Conservation (phyloP, 2,797 vertebrate genomes). For the Helostoma temminkii region DNA sequence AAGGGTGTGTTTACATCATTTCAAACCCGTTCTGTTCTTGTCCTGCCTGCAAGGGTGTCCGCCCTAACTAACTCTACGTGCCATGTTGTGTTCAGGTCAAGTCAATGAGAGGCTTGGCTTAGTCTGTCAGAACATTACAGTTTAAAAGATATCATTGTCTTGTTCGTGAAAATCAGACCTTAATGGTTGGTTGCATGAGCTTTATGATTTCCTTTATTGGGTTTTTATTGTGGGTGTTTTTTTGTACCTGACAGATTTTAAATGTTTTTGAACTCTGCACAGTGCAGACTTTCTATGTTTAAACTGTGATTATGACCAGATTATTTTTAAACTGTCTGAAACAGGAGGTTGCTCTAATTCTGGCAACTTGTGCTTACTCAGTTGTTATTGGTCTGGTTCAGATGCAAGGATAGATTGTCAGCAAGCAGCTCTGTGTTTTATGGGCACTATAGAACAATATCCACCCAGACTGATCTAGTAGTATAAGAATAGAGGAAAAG, state of each 20-base stretch:
- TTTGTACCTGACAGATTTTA: background rate
- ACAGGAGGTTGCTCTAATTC: conserved; percentile 59
- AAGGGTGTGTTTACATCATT: background rate
- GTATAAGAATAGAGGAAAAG: conserved; percentile 4
- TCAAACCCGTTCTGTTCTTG: background rate
- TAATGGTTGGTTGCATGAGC: background rate
- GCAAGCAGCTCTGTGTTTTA: background rate
- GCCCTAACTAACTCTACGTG: background rate
- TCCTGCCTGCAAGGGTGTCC: conserved; percentile 1
- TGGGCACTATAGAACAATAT: background rate
- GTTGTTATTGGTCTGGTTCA: conserved; percentile 15
- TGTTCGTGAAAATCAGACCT: conserved; percentile 9
- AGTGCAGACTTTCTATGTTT: conserved; percentile 51
- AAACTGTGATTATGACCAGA: conserved; percentile 50
- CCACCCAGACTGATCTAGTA: conserved; percentile 10
- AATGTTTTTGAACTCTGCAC: conserved; percentile 25
- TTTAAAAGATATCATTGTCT: background rate
- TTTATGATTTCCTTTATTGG: background rate
- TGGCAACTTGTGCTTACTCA: conserved; percentile 24
- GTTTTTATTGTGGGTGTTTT: background rate
- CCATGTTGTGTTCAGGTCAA: conserved; percentile 1
- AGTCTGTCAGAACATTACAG: background rate
- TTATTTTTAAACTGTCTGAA: conserved; percentile 67
- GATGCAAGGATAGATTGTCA: background rate
- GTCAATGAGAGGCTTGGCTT: background rate